phyloP scores from a whole-genome alignment of 2,113 vertebrate species.

The Campylomormyrus tamandua region DNA sequence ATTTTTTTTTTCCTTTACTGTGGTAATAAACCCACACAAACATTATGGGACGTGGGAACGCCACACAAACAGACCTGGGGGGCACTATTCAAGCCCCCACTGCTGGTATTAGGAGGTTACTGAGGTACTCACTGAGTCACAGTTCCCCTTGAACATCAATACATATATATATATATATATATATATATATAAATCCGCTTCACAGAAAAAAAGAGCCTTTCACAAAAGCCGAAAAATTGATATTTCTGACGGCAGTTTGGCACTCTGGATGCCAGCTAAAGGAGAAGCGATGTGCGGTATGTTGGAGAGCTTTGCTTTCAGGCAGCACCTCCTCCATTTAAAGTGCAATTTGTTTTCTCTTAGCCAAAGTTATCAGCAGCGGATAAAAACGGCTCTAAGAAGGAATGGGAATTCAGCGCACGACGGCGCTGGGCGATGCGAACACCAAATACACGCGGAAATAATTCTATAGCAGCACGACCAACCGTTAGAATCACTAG shows the following conservation, averaged over 20 bases:
- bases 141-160: not conserved
- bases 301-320: not conserved
- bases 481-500: not conserved
- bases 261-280: not conserved
- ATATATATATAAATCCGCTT: not conserved
- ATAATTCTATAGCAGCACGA: not conserved
- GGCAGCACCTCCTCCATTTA: not conserved
- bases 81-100: not conserved
- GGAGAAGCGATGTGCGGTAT: not conserved
- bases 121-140: not conserved
- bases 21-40: not conserved
- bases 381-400: not conserved
- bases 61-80: not conserved
- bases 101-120: not conserved
- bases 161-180: not conserved
- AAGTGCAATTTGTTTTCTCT: not conserved
- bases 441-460: conserved; percentile 15
- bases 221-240: not conserved
- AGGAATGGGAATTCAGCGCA: not conserved
- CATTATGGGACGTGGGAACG: not conserved
- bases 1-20: not conserved
- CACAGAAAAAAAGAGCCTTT: not conserved
- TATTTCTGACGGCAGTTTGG: not conserved
- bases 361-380: not conserved
- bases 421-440: not conserved